Evolutionary conservation across 1,140 invertebrate genomes (phyloP).

Genomic region (Polyergus mexicanus): DNA sequence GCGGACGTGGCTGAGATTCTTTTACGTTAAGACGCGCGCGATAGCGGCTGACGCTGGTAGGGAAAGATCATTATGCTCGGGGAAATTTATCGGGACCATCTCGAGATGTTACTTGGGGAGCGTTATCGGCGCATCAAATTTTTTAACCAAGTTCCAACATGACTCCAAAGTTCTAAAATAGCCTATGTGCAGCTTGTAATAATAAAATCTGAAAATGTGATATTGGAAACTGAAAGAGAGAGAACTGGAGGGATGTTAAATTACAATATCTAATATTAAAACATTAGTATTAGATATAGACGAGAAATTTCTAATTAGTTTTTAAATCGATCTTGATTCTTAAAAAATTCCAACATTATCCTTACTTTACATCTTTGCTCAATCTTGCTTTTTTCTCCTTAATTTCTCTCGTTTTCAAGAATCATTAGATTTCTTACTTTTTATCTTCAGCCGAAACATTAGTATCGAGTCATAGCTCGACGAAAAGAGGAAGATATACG

Average conservation of each 20-base stretch:
- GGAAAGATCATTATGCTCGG: constrained; percentile 53
- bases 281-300: neutral
- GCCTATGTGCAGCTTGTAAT: neutral
- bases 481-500: neutral
- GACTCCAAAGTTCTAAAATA: neutral
- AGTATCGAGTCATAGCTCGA: constrained; percentile 39
- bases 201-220: neutral
- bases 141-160: constrained; percentile 40
- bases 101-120: constrained; percentile 4
- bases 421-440: constrained; percentile 46
- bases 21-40: constrained; percentile 54
- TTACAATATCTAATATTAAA: neutral
- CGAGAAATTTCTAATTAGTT: neutral
- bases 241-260: neutral
- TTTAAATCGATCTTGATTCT: neutral
- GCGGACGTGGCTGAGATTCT: constrained; percentile 72
- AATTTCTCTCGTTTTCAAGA: constrained; percentile 7
- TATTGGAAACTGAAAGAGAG: neutral
- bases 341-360: constrained; percentile 45
- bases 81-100: constrained; percentile 49
- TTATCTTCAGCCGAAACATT: constrained; percentile 28
- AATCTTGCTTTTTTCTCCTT: neutral
- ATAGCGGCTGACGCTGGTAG: constrained; percentile 57
- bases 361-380: neutral
- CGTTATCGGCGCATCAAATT: constrained; percentile 33